Evolutionary conservation across 2,888 invertebrate species (phyloP).

Genomic region (Campoletis raptor): DNA sequence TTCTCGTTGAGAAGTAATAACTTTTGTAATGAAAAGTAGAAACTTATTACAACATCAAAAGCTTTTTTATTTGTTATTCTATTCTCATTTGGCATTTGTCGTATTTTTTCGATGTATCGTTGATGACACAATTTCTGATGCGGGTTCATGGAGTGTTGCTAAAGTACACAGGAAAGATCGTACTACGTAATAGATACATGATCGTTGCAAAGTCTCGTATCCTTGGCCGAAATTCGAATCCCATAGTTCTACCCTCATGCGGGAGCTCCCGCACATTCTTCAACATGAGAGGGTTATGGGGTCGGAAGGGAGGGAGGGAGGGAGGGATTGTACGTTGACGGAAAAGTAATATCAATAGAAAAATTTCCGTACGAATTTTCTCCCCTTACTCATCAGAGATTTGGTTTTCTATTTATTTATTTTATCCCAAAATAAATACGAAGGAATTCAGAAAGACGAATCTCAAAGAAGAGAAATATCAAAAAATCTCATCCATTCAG

Average conservation of each 20-base stretch:
- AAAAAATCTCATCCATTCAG: neutral
- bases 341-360: slow-evolving; percentile 20
- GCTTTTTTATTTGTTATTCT: neutral
- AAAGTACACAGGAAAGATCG: neutral
- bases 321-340: slow-evolving; percentile 9
- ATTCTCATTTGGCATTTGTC: neutral
- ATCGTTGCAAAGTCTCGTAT: slow-evolving; percentile 37
- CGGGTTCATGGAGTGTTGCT: slow-evolving; percentile 8
- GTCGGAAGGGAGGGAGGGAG: neutral
- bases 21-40: neutral
- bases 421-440: neutral
- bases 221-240: slow-evolving; percentile 57
- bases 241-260: slow-evolving; percentile 56
- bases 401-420: neutral
- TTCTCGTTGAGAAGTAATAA: neutral
- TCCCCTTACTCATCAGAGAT: neutral
- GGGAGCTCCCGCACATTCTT: slow-evolving; percentile 54
- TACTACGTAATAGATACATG: slow-evolving; percentile 16
- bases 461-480: neutral
- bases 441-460: neutral
- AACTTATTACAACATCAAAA: neutral
- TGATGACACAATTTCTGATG: slow-evolving; percentile 23
- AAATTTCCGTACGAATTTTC: neutral
- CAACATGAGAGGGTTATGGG: slow-evolving; percentile 5
- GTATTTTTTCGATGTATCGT: neutral